These are phyloP conservation scores for Corticium candelabrum DNA, from an alignment of 37 sponge, comb jelly and placozoan genomes.

Conservation along the genomic window DNA sequence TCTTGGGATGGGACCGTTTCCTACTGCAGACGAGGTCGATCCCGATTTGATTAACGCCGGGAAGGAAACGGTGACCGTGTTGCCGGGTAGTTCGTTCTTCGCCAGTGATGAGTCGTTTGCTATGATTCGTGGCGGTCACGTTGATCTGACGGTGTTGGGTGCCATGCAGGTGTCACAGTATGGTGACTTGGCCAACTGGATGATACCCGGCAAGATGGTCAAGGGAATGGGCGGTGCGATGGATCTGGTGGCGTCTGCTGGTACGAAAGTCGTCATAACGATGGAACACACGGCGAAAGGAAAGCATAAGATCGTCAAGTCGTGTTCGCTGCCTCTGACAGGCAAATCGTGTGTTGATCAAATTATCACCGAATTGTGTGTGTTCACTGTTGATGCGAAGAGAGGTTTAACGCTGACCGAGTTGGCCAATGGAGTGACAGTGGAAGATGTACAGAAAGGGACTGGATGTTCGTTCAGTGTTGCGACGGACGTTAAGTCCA, in stretches of 20 bases:
- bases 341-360: conserved; percentile 75
- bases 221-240: conserved; percentile 99
- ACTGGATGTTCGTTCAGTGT: conserved; percentile 80
- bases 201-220: conserved; percentile 94
- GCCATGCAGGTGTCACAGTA: conserved; percentile 85
- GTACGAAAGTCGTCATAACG: conserved; percentile 84
- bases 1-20: conserved; percentile 92
- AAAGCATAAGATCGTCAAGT: conserved; percentile 69
- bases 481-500: not conserved
- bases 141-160: conserved; percentile 88
- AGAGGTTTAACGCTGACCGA: conserved; percentile 64
- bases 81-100: conserved; percentile 74
- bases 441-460: conserved; percentile 65
- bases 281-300: conserved; percentile 86
- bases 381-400: conserved; percentile 66
- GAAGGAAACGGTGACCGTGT: conserved; percentile 81
- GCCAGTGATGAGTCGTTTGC: conserved; percentile 92
- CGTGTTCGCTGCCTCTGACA: conserved; percentile 86
- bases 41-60: conserved; percentile 98
- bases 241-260: conserved; percentile 77
- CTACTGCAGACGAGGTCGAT: conserved; percentile 72
- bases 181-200: conserved; percentile 97
- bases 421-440: conserved; percentile 60
- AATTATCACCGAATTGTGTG: conserved; percentile 87
- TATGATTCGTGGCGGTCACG: conserved; percentile 95